Conservation (phyloP, 2,797 vertebrate genomes). For the Sebastes minor region DNA sequence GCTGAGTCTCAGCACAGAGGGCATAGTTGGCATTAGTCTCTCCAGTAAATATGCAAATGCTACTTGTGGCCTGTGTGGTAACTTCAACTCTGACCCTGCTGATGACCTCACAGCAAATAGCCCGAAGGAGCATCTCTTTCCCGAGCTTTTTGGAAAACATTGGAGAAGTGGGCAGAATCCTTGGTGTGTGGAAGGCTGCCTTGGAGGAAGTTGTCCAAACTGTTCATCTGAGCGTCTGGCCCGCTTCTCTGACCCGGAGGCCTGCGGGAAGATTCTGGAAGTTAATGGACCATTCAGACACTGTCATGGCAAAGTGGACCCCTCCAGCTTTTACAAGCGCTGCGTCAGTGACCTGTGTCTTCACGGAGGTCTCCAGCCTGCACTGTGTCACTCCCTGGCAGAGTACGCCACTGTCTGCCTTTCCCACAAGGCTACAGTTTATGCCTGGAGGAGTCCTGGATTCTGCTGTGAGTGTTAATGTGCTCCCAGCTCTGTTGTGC, state of each 20-base stretch:
- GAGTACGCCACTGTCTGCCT: conserved; percentile 66
- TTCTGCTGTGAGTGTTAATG: conserved; percentile 70
- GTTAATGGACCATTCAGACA: conserved; percentile 72
- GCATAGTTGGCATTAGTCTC: conserved; percentile 58
- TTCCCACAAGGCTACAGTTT: conserved; percentile 42
- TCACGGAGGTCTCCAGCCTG: conserved; percentile 50
- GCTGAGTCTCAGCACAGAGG: conserved; percentile 61
- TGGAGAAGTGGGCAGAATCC: conserved; percentile 67
- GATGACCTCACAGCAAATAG: conserved; percentile 64
- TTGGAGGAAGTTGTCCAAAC: conserved; percentile 55
- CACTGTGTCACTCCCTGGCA: conserved; percentile 63
- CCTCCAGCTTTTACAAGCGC: conserved; percentile 58
- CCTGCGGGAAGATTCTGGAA: conserved; percentile 59
- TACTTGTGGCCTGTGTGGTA: conserved; percentile 75
- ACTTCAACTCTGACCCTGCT: conserved; percentile 68
- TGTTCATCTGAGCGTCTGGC: conserved; percentile 56
- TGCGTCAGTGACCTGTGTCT: conserved; percentile 75
- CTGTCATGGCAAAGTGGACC: conserved; percentile 68
- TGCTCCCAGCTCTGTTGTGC: conserved; percentile 35
- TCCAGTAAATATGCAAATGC: conserved; percentile 67
- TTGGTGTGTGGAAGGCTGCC: conserved; percentile 66
- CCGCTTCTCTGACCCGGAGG: conserved; percentile 47
- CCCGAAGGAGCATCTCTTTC: conserved; percentile 23
- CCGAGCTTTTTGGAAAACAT: conserved; percentile 52
- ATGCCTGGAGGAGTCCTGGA: conserved; percentile 61